Conservation (phyloP, 2,113 vertebrate species). For the Notothenia coriiceps region DNA sequence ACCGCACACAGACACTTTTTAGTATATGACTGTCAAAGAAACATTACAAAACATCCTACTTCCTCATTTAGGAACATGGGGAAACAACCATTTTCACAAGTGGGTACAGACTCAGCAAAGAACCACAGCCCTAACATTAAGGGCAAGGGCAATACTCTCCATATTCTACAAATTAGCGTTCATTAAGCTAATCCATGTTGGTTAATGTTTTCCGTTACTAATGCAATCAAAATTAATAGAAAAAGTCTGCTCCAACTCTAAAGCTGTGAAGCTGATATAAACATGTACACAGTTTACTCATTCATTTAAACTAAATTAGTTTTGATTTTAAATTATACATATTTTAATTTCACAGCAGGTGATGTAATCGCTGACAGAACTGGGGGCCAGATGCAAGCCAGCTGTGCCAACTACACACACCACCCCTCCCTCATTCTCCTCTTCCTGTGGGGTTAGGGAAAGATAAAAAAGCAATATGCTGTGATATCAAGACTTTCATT, state of each 20-base stretch:
- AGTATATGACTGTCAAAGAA: not conserved
- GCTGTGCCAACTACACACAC: not conserved
- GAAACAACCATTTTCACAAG: not conserved
- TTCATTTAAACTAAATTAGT: not conserved
- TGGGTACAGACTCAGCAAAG: not conserved
- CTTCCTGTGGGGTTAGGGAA: not conserved
- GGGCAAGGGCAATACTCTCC: constrained; percentile 2
- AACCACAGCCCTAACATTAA: not conserved
- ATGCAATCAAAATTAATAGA: not conserved
- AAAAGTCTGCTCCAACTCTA: not conserved
- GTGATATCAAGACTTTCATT: not conserved
- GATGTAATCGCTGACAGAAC: not conserved
- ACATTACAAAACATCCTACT: not conserved
- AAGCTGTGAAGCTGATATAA: not conserved
- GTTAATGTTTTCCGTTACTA: not conserved
- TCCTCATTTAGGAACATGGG: not conserved
- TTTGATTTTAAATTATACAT: not conserved
- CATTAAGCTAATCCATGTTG: constrained; percentile 13
- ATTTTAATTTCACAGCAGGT: not conserved
- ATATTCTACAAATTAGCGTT: not conserved
- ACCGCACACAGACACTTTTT: not conserved
- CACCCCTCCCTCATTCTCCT: not conserved
- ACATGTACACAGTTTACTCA: not conserved
- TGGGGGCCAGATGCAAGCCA: not conserved
- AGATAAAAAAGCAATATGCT: not conserved